phyloP scores from a whole-genome alignment of 2,888 invertebrate species.

The Erebia epiphron region DNA sequence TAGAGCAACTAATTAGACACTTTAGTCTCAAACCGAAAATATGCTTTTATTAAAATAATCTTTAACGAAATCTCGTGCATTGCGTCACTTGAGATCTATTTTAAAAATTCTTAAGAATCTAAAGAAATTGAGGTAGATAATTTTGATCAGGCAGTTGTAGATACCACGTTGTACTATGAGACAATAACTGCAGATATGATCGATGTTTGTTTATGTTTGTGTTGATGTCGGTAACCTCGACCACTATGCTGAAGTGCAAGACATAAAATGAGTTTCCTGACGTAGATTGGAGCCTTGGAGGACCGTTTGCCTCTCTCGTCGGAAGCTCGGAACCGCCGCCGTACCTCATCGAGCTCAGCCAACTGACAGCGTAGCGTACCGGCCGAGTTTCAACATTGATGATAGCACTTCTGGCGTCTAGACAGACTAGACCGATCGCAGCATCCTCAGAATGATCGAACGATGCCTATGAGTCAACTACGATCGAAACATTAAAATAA shows the following conservation, averaged over 20 bases:
- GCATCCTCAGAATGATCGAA: constrained; percentile 48
- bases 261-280: constrained; percentile 30
- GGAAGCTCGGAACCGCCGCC: constrained; percentile 40
- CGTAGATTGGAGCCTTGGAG: constrained; percentile 18
- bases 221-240: constrained; percentile 44
- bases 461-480: constrained; percentile 21
- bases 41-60: constrained; percentile 2
- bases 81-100: constrained; percentile 15
- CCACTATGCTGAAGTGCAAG: constrained; percentile 28
- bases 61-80: constrained; percentile 1
- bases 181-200: constrained; percentile 20
- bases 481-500: constrained; percentile 14
- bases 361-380: constrained; percentile 55
- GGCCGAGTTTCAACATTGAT: constrained; percentile 60
- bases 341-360: constrained; percentile 45
- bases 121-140: background rate
- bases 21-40: constrained; percentile 1
- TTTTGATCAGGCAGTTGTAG: background rate
- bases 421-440: constrained; percentile 49
- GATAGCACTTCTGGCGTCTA: constrained; percentile 60
- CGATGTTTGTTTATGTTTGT: constrained; percentile 46
- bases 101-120: background rate
- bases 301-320: constrained; percentile 36
- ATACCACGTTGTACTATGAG: background rate
- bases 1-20: constrained; percentile 6